A percentile compares a stretch with the other conserved stretches of the same genome.
phyloP scores from a whole-genome alignment of 2,888 invertebrate genomes.

The Pediacus dermestoides region DNA sequence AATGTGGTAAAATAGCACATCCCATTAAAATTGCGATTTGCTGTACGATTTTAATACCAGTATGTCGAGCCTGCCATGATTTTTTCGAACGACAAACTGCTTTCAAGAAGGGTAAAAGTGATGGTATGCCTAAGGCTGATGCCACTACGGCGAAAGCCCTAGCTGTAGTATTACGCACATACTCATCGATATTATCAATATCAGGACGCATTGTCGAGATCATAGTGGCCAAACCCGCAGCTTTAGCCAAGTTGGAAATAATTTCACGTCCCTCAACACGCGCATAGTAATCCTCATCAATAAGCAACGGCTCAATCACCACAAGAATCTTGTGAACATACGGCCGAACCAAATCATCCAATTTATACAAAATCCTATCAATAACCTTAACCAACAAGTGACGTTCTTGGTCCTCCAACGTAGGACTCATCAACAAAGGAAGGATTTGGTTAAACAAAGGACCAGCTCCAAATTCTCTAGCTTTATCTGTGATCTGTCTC shows the following conservation, averaged over 20 bases:
- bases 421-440: slow-evolving; percentile 99
- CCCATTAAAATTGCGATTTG: slow-evolving; percentile 99
- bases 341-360: slow-evolving; percentile 97
- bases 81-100: slow-evolving; percentile 99
- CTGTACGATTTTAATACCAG: slow-evolving; percentile 99
- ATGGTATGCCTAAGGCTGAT: slow-evolving; percentile 97
- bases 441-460: slow-evolving; percentile 98
- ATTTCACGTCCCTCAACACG: slow-evolving; percentile 99
- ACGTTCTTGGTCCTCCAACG: slow-evolving; percentile 97
- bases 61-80: slow-evolving; percentile 98
- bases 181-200: slow-evolving; percentile 99
- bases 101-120: slow-evolving; percentile 94
- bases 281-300: slow-evolving; percentile 99
- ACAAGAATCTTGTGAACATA: slow-evolving; percentile 99
- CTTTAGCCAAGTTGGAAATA: slow-evolving; percentile 98
- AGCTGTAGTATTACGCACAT: slow-evolving; percentile 98
- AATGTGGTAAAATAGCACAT: slow-evolving; percentile 97
- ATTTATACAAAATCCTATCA: slow-evolving; percentile 95
- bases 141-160: slow-evolving; percentile 99
- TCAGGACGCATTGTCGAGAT: slow-evolving; percentile 99
- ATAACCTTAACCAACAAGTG: slow-evolving; percentile 98
- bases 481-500: slow-evolving; percentile 97
- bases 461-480: slow-evolving; percentile 96
- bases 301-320: slow-evolving; percentile 96
- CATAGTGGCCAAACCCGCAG: slow-evolving; percentile 99